Evolutionary conservation across 2,113 vertebrate species (phyloP).

Genomic region (Globicephala melas): DNA sequence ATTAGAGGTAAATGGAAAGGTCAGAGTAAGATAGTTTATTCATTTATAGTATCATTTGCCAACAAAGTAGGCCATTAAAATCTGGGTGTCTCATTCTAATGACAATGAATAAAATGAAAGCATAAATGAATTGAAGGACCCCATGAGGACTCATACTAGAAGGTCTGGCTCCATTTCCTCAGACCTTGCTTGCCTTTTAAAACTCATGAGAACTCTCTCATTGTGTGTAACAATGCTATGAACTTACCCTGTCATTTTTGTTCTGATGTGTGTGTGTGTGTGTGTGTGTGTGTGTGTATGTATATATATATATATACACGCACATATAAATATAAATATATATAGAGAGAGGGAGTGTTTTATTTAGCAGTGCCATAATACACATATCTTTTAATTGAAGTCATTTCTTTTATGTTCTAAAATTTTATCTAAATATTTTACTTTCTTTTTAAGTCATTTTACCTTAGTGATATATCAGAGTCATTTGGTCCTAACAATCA

Average conservation of each 20-base stretch:
- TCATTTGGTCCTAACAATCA: not conserved
- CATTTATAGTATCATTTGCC: slow-evolving; percentile 26
- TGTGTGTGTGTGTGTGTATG: not conserved
- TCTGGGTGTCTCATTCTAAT: not conserved
- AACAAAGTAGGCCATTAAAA: slow-evolving; percentile 8
- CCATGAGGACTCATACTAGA: not conserved
- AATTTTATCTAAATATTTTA: not conserved
- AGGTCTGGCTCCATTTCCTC: not conserved
- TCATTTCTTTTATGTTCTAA: not conserved
- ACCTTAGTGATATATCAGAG: not conserved
- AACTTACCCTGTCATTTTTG: not conserved
- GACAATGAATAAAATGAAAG: not conserved
- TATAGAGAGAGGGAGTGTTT: not conserved
- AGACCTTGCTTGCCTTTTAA: not conserved
- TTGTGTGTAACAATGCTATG: not conserved
- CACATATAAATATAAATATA: not conserved
- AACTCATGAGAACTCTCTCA: not conserved
- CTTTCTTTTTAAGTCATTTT: not conserved
- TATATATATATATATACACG: not conserved
- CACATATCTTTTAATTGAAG: not conserved
- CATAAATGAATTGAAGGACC: not conserved
- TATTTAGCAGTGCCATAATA: not conserved
- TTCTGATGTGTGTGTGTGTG: not conserved
- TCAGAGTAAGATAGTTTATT: not conserved
- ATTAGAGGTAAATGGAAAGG: not conserved